Base-by-base conservation (phyloP, 1,140 invertebrate species). In the Vanessa tameamea region DNA sequence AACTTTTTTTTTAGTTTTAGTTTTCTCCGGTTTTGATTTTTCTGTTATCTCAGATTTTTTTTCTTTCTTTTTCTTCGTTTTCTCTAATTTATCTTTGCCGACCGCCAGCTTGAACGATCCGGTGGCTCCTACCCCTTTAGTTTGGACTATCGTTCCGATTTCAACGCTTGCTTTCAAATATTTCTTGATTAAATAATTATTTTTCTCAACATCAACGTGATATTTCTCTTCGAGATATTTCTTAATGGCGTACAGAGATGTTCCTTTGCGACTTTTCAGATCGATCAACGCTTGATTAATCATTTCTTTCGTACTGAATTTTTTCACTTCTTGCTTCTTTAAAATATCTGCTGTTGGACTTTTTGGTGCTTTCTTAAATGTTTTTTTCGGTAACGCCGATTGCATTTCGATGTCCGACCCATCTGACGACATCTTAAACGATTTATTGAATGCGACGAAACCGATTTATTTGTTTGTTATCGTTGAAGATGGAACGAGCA, bases 241-340 rank as follows among this genome's bases (percentile, higher is more conserved):
- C 67, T 91, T 92, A 2, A 92, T 89, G 0, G 89, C 90, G 51
- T 88, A 83, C 7, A 88, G 67, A 0, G 89, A 91, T 0, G 85
- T 82, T 0, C 90, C 89, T 73, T 91, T 91, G 68, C 89, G 75
- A 2, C 69, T 87, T 51, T 88, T 89, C 11, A 90, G 66, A 14
- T 87, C 83, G 0, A 23, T 77, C 1, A 91, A 63, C 0, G 89
- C 88, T 61, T 88, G 72, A 9, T 81, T 74, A 0, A 91, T 75
- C 90, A 92, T 91, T 12, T 77, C 72, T 76, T 86, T 90, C 0
- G 88, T 90, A 0, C 75, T 83, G 3, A 85, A 26, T 61, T 87
- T 90, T 67, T 85, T 89, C 1, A 66, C n/a, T 14, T 84, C 80
- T 14, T 64, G 53, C 47, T 80, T 77, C 37, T 78, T 74, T 13